Conservation (phyloP, 2,113 vertebrate genomes). For the Crotalus viridis region DNA sequence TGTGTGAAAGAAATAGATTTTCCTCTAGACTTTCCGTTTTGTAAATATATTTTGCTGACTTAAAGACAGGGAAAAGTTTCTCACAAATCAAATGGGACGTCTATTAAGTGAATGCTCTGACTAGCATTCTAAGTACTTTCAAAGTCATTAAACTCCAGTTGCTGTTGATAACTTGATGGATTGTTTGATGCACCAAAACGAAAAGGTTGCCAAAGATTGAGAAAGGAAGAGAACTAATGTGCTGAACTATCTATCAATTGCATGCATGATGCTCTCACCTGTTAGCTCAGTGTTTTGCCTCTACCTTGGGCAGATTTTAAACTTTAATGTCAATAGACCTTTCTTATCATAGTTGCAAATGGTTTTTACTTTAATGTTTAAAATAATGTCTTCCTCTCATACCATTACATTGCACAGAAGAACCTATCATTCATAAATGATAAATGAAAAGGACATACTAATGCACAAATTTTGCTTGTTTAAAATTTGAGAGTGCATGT, state of each 20-base stretch:
- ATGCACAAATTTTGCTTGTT: constrained; percentile 92
- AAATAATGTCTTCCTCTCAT: constrained; percentile 92
- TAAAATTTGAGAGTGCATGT: constrained; percentile 85
- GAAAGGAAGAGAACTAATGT: constrained; percentile 46
- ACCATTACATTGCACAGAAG: constrained; percentile 86
- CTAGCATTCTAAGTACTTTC: constrained; percentile 22
- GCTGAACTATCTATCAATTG: constrained; percentile 50
- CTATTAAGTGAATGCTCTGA: background rate
- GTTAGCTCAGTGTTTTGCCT: constrained; percentile 74
- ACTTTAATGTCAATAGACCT: constrained; percentile 92
- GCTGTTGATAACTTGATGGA: constrained; percentile 20
- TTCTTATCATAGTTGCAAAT: constrained; percentile 96
- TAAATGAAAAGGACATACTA: constrained; percentile 85
- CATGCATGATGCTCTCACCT: constrained; percentile 45
- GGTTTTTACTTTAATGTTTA: constrained; percentile 99
- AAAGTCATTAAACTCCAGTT: constrained; percentile 18
- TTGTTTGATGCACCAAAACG: constrained; percentile 21
- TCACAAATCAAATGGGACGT: background rate
- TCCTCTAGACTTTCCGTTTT: background rate
- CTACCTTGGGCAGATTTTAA: constrained; percentile 86
- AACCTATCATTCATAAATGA: constrained; percentile 92
- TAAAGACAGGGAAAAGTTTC: constrained; percentile 2
- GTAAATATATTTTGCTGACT: constrained; percentile 14
- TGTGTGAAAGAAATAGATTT: background rate
- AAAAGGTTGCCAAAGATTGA: constrained; percentile 47